Evolutionary conservation across 2,797 vertebrate species (phyloP).

Genomic region (Protosalanx chinensis): DNA sequence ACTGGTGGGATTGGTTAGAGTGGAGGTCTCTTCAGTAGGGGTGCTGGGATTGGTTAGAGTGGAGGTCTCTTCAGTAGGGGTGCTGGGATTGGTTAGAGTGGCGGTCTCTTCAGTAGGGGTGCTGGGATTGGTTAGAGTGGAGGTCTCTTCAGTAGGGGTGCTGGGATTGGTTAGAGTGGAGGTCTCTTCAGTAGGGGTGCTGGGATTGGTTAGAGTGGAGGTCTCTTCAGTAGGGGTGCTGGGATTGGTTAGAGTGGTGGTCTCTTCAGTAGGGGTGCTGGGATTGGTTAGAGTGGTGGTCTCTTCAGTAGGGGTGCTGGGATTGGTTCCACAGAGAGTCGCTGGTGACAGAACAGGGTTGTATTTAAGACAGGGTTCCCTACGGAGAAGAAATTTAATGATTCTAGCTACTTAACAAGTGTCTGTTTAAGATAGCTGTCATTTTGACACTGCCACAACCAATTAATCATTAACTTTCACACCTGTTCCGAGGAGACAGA

Average conservation of each 20-base stretch:
- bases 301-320: too few species aligned
- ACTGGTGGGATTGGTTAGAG: not conserved
- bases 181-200: not conserved
- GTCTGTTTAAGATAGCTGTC: too few species aligned
- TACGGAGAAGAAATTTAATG: too few species aligned
- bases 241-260: fast-evolving
- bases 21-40: fast-evolving
- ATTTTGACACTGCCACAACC: too few species aligned
- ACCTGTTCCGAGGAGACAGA: conserved; percentile 60
- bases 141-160: too few species aligned
- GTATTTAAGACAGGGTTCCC: too few species aligned
- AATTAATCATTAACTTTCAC: conserved; percentile 6
- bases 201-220: fast-evolving
- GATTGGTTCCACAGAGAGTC: too few species aligned
- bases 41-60: not conserved
- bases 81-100: not conserved
- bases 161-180: fast-evolving
- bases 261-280: not conserved
- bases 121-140: not conserved
- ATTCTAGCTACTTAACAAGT: too few species aligned
- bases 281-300: too few species aligned
- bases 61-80: fast-evolving
- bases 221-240: not conserved
- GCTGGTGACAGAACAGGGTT: too few species aligned
- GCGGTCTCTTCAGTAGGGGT: fast-evolving